Conservation (phyloP, 2,888 invertebrate genomes). For the Andricus quercusramuli region DNA sequence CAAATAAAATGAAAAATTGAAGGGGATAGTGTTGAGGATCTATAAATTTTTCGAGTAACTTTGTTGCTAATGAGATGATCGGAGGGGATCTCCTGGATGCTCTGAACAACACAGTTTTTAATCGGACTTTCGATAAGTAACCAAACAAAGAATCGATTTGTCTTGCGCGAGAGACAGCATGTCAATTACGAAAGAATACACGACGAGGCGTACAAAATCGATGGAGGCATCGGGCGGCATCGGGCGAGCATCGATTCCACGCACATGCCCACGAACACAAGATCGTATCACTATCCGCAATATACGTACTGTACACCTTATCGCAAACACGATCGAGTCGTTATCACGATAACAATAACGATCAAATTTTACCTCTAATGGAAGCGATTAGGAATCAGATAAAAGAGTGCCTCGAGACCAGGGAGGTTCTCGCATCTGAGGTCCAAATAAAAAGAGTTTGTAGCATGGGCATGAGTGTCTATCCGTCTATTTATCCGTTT, state of each 20-base stretch:
- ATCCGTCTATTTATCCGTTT: constrained; percentile 60
- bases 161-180: constrained; percentile 5
- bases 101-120: neutral
- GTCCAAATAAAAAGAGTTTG: constrained; percentile 61
- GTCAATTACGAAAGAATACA: constrained; percentile 30
- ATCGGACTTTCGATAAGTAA: constrained; percentile 19
- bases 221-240: constrained; percentile 8
- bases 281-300: constrained; percentile 42
- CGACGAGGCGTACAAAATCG: constrained; percentile 22
- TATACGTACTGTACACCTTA: constrained; percentile 9
- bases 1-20: too few species aligned
- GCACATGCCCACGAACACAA: constrained; percentile 43
- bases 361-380: constrained; percentile 1
- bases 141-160: constrained; percentile 31
- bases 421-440: constrained; percentile 60
- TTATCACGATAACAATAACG: constrained; percentile 4
- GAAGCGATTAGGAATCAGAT: constrained; percentile 28
- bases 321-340: constrained; percentile 43
- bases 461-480: constrained; percentile 72
- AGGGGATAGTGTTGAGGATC: neutral
- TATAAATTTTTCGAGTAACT: neutral
- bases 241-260: neutral
- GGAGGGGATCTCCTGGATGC: neutral
- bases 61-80: neutral
- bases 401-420: constrained; percentile 54